Base-by-base conservation (phyloP, 1,140 invertebrate genomes). In the Coelopa frigida region DNA sequence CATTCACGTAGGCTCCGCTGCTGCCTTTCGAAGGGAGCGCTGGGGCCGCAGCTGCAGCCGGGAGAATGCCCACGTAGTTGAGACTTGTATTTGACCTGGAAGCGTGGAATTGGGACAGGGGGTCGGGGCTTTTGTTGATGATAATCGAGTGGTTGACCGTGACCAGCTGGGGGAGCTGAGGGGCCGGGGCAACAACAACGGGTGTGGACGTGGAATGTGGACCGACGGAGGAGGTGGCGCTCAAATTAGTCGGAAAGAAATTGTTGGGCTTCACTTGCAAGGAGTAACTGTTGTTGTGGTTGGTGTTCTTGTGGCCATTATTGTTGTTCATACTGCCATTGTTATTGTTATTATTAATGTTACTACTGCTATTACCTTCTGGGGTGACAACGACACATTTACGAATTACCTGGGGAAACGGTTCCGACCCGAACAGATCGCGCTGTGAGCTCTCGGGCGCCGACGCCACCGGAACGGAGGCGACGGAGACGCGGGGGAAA, bases 391-490 rank as follows among this genome's bases (percentile, higher is more conserved):
- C 49, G 44, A 58, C 41, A 56, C 52, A 53, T 54, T 59, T 63
- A 39, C 55, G 57, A 48, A 67, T 66, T 67, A 68, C 64, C 59
- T 68, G 61, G 42, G 64, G 64, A 54, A 78, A 79, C 3, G 77
- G 77, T 5, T 75, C 76, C 0, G 75, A 77, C 4, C 75, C 77
- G 49, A 79, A 78, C 1, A 78, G 56, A 59, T 78, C 76, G 22
- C 53, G 18, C 7, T 40, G 37, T 14, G 8, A 22, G 12, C 21
- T 21, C 27, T 41, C 15, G 17, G 29, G 3, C 27, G 18, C 10
- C n/a, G n/a, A 12, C 24, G 7, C 18, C 14, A 4, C 17, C 14
- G 14, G 8, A 43, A 43, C 6, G 24, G 22, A 5, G 27, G 4
- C 14, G 29, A 23, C 26, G 24, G 21, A 0, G 38, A n/a, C n/a